Percentiles rank a stretch among this genome's conserved stretches.
Evolutionary conservation across 2,888 invertebrate species (phyloP).

Genomic region (Flexamia atlantica): DNA sequence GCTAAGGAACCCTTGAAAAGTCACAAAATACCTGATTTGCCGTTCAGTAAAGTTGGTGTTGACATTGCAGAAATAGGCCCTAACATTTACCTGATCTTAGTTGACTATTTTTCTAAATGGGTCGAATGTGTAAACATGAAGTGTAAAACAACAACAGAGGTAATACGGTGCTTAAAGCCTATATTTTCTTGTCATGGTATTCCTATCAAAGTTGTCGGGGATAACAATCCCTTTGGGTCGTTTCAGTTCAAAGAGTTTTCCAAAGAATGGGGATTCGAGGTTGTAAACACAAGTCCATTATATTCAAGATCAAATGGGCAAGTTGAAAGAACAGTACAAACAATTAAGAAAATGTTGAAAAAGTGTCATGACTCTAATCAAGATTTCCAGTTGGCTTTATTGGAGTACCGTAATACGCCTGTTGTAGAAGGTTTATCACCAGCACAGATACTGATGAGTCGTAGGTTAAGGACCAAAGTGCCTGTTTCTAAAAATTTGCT

Average conservation of each 20-base stretch:
- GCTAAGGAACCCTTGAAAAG: constrained; percentile 68
- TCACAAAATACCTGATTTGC: constrained; percentile 69
- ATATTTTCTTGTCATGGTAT: constrained; percentile 68
- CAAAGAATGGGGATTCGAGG: constrained; percentile 67
- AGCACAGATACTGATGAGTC: constrained; percentile 50
- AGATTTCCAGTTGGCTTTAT: constrained; percentile 12
- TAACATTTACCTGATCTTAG: constrained; percentile 69
- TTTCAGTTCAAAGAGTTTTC: constrained; percentile 67
- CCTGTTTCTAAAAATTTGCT: background rate
- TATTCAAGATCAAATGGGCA: constrained; percentile 69
- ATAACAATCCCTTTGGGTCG: constrained; percentile 67
- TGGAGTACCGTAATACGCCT: constrained; percentile 62
- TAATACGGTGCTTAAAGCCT: constrained; percentile 65
- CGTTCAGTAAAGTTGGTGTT: constrained; percentile 71
- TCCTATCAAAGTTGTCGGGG: constrained; percentile 64
- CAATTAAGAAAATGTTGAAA: constrained; percentile 66
- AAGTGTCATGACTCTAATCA: constrained; percentile 65
- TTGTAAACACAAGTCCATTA: constrained; percentile 67
- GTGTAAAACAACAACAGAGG: constrained; percentile 63
- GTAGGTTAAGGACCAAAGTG: constrained; percentile 31
- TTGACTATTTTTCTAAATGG: constrained; percentile 68
- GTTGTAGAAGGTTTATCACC: constrained; percentile 41
- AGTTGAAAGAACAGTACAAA: constrained; percentile 63
- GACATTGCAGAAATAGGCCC: constrained; percentile 70
- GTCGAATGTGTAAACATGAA: constrained; percentile 65